These are phyloP conservation scores for Sialia sialis DNA, from an alignment of 2,113 vertebrate genomes.

Conservation along the genomic window DNA sequence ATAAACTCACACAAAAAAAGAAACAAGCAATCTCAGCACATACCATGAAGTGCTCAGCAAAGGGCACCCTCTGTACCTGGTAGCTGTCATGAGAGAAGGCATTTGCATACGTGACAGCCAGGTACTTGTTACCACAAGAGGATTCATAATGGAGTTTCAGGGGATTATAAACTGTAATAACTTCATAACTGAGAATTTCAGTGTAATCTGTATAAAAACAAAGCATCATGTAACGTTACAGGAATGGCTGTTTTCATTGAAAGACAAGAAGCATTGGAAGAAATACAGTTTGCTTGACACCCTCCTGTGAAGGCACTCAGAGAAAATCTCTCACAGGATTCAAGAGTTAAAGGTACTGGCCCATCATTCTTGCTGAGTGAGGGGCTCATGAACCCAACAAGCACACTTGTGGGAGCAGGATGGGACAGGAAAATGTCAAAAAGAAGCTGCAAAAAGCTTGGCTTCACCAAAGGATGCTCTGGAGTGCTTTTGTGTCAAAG, in stretches of 20 bases:
- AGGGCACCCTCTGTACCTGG: not conserved
- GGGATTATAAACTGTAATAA: not conserved
- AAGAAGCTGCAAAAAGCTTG: not conserved
- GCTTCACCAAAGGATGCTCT: not conserved
- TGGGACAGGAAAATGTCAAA: not conserved
- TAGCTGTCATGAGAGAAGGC: not conserved
- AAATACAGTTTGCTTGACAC: not conserved
- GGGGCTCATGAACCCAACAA: not conserved
- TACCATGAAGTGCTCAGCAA: not conserved
- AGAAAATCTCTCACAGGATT: not conserved
- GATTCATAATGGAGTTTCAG: not conserved
- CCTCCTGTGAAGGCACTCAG: not conserved
- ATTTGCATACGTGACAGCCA: not conserved
- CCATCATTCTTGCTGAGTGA: not conserved
- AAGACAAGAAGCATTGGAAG: not conserved
- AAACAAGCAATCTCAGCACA: not conserved
- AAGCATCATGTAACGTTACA: not conserved
- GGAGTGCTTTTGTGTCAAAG: not conserved
- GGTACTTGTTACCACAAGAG: not conserved
- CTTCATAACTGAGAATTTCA: not conserved
- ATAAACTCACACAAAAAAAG: not conserved
- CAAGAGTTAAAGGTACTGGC: not conserved
- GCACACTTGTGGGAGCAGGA: not conserved
- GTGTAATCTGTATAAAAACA: conserved; percentile 1
- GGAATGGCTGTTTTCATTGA: not conserved